A percentile compares a stretch with the other conserved stretches of the same genome.
Conservation (phyloP, 2,113 vertebrate species). For the Eublepharis macularius region DNA sequence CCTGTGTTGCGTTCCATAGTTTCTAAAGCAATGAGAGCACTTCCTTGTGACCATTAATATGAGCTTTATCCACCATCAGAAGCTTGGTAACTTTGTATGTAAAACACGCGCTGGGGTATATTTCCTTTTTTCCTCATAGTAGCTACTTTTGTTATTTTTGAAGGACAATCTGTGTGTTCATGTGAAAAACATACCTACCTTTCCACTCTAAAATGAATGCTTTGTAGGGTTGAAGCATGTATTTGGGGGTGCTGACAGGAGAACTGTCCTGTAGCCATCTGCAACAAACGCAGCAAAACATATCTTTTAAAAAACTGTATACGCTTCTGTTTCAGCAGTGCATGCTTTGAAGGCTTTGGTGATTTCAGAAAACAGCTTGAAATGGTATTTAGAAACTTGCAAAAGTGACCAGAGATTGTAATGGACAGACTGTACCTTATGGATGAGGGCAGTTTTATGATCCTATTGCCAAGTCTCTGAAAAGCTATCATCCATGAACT, state of each 20-base stretch:
- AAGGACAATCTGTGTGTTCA: not conserved
- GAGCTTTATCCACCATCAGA: not conserved
- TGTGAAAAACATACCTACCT: not conserved
- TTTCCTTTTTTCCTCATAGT: not conserved
- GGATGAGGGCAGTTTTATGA: not conserved
- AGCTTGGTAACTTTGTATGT: not conserved
- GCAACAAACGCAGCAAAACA: not conserved
- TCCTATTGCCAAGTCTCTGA: not conserved
- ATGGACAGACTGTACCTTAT: not conserved
- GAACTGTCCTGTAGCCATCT: not conserved
- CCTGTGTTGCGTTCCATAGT: not conserved
- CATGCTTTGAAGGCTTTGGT: not conserved
- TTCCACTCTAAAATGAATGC: not conserved
- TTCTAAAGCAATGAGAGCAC: too few relatives aligned
- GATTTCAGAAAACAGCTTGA: not conserved
- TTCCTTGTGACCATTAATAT: not conserved
- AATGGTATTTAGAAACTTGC: not conserved
- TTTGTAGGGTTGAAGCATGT: not conserved
- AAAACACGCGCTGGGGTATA: not conserved
- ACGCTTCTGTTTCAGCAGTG: not conserved
- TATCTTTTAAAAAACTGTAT: not conserved
- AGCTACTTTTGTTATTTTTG: not conserved
- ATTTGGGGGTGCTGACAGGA: not conserved
- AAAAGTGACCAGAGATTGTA: not conserved
- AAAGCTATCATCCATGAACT: not conserved